phyloP scores from a whole-genome alignment of 2,888 invertebrate genomes.

The Nomada flava region DNA sequence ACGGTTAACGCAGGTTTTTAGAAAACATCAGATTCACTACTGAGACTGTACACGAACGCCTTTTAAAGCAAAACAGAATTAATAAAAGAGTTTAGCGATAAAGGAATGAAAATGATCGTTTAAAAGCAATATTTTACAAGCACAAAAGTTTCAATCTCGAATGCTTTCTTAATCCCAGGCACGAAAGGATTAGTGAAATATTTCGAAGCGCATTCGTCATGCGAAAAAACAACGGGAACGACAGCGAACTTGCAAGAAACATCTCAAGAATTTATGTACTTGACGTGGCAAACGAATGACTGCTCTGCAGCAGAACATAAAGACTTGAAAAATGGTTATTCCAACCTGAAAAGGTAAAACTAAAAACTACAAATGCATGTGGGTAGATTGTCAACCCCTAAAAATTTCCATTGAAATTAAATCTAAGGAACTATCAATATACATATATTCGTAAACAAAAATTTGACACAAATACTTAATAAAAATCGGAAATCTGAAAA shows the following conservation, averaged over 20 bases:
- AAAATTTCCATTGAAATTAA: too few species aligned
- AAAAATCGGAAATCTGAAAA: too few species aligned
- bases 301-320: slow-evolving; percentile 7
- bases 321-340: slow-evolving; percentile 19
- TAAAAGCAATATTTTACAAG: slow-evolving; percentile 1
- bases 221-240: not conserved
- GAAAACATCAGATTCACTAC: too few species aligned
- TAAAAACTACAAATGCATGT: not conserved
- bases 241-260: slow-evolving; percentile 7
- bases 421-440: too few species aligned
- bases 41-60: too few species aligned
- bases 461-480: too few species aligned
- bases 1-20: too few species aligned
- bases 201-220: slow-evolving; percentile 31
- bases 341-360: not conserved
- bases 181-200: slow-evolving; percentile 17
- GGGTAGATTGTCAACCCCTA: too few species aligned
- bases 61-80: too few species aligned
- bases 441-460: too few species aligned
- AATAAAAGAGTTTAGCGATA: not conserved
- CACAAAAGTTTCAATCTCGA: not conserved
- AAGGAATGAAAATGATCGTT: not conserved
- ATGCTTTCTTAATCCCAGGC: slow-evolving; percentile 17
- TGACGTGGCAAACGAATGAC: slow-evolving; percentile 16
- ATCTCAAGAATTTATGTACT: slow-evolving; percentile 22